Base-by-base conservation (phyloP, 2,113 vertebrate genomes). In the Otis tarda region DNA sequence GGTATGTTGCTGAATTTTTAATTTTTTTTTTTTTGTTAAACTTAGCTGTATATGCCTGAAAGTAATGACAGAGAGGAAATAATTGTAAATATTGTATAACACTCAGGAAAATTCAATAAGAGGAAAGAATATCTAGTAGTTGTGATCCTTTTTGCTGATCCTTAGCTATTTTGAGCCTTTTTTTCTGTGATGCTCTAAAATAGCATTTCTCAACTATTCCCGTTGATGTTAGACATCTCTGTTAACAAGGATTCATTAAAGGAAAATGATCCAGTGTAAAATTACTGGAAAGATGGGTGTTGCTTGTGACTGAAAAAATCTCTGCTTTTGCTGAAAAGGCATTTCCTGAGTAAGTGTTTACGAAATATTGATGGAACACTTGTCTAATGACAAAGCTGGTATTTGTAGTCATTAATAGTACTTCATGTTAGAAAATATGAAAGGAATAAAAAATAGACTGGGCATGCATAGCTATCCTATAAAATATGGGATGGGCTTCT, bases 361-460 rank as follows among this genome's bases (percentile, higher is more conserved):
- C 47, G 90, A 96, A 96, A 91, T 97, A 97, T 96, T 96, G 96
- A 97, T 77, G 68, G 87, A 93, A 94, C 49, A 17, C 21, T 95
- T 96, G 49, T 65, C 69, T 88, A 91, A 94, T 4, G 76, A 84
- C 86, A 93, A 91, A 82, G 71, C 63, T 83, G 80, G 60, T 85
- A 80, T 93, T 79, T 88, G 28, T 69, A 89, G 69, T 83, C 84
- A 89, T 96, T 93, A 94, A 96, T 80, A 96, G 95, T 92, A 91
- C 75, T 93, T 94, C 78, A 67, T 63, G 59, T 71, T 60, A 20
- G 68, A 96, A 90, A 93, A 84, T 45, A 89, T 43, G 77, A 94
- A 80, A 76, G 67, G 69, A 93, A 59, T 67, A 35, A 91, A 93
- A 87, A 91, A 6, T 24, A 75, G 39, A 25, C 33, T 60, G 56